phyloP scores from a whole-genome alignment of 2,797 vertebrate genomes.

The Mormyrus proboscirostris region DNA sequence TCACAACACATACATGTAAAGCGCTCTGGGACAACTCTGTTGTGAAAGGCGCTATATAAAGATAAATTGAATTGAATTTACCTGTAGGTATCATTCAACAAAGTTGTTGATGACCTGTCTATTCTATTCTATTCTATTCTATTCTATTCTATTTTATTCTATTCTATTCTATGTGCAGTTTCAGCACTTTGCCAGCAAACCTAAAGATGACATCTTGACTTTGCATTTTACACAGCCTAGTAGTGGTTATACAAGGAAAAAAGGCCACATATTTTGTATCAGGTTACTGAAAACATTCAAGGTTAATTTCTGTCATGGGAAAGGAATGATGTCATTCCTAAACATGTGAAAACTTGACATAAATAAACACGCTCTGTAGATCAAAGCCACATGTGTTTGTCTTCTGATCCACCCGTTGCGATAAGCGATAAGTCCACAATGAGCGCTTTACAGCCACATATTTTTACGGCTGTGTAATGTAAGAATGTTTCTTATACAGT shows the following conservation, averaged over 20 bases:
- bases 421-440: conserved; percentile 43
- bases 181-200: background rate
- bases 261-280: background rate
- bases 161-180: background rate
- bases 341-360: conserved; percentile 51
- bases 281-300: background rate
- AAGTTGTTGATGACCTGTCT: background rate
- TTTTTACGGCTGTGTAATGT: conserved; percentile 8
- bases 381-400: conserved; percentile 45
- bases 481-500: conserved; percentile 35
- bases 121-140: background rate
- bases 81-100: background rate
- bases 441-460: conserved; percentile 23
- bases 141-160: background rate
- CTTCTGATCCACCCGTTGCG: conserved; percentile 39
- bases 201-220: background rate
- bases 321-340: conserved; percentile 56
- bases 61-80: background rate
- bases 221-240: background rate
- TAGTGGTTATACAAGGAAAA: background rate
- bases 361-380: conserved; percentile 53
- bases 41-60: background rate
- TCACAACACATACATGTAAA: background rate
- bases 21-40: background rate
- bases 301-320: conserved; percentile 23